Evolutionary conservation across 2,113 vertebrate species (phyloP).

Genomic region (Dascyllus trimaculatus): DNA sequence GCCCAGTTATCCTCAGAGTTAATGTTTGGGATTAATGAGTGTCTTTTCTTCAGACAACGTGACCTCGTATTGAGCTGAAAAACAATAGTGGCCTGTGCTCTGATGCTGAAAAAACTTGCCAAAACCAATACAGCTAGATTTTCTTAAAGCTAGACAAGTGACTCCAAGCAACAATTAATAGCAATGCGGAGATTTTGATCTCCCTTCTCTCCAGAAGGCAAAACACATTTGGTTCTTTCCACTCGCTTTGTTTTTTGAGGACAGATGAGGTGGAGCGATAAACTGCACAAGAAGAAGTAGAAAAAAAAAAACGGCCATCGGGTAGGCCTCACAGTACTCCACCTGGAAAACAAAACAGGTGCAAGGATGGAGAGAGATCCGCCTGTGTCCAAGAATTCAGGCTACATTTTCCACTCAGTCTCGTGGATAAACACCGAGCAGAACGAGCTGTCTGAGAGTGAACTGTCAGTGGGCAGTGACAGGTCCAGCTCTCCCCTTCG

Average conservation of each 20-base stretch:
- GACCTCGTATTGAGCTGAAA: conserved; percentile 12
- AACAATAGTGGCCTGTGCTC: conserved; percentile 31
- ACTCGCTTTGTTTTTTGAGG: neutral
- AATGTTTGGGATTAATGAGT: conserved; percentile 38
- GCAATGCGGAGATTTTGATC: conserved; percentile 36
- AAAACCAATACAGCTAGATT: conserved; percentile 44
- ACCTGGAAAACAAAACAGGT: conserved; percentile 76
- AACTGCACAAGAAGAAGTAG: conserved; percentile 24
- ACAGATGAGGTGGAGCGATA: conserved; percentile 36
- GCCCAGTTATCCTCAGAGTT: conserved; percentile 27
- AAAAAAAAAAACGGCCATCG: conserved; percentile 36
- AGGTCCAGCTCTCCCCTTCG: conserved; percentile 43
- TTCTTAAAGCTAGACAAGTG: neutral
- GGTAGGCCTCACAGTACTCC: conserved; percentile 20
- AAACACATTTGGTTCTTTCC: conserved; percentile 40
- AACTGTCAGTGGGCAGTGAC: conserved; percentile 55
- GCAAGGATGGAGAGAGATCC: conserved; percentile 39
- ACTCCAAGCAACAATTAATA: conserved; percentile 28
- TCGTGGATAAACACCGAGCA: conserved; percentile 55
- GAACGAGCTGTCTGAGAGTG: conserved; percentile 21
- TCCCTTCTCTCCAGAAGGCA: conserved; percentile 4
- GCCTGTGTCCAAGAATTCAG: conserved; percentile 48
- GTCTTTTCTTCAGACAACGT: conserved; percentile 43
- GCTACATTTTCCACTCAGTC: conserved; percentile 64
- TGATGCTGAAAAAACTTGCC: conserved; percentile 18